Evolutionary conservation across 2,113 vertebrate species (phyloP).

Genomic region (Emydocephalus ijimae): DNA sequence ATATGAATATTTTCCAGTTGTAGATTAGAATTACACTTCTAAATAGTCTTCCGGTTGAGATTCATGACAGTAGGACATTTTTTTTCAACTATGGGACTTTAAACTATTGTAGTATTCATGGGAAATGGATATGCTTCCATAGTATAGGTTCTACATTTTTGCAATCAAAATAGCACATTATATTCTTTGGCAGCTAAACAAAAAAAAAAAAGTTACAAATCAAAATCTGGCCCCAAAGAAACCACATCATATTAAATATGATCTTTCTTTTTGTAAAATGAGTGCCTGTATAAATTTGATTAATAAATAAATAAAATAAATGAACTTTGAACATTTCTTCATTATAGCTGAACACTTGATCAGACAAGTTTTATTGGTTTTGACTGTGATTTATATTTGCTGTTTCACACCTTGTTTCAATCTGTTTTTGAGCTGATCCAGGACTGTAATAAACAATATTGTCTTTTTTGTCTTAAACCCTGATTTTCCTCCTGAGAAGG

Average conservation of each 20-base stretch:
- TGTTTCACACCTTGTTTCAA: background rate
- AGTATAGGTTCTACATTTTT: background rate
- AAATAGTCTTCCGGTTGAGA: background rate
- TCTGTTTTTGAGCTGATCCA: background rate
- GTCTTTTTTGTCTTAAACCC: background rate
- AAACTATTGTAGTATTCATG: background rate
- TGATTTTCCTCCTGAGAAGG: background rate
- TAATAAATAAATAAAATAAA: background rate
- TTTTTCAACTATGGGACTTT: background rate
- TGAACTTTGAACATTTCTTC: background rate
- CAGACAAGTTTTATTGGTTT: background rate
- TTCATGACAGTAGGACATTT: background rate
- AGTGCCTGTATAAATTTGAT: background rate
- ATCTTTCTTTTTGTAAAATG: background rate
- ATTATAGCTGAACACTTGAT: background rate
- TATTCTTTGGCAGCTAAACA: background rate
- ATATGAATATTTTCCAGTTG: background rate
- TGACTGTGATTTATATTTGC: background rate
- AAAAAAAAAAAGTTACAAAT: background rate
- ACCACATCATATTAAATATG: background rate
- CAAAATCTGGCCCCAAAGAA: background rate
- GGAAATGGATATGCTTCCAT: background rate
- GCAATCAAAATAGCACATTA: background rate
- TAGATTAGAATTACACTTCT: background rate
- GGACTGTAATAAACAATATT: background rate